These are phyloP conservation scores for Eurosta solidaginis DNA, from an alignment of 1,140 invertebrate species.

Conservation along the genomic window DNA sequence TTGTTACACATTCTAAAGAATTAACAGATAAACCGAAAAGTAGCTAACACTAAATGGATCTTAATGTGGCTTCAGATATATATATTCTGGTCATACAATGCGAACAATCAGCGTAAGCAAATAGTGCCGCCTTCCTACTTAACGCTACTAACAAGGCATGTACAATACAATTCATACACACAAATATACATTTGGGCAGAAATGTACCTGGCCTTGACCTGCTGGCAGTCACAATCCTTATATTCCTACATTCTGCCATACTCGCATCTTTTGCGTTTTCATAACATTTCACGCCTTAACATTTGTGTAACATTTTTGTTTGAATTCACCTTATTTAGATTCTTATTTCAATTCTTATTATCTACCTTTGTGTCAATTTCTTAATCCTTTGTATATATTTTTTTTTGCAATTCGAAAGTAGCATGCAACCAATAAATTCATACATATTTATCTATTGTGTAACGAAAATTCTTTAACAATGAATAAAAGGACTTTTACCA, in stretches of 20 bases:
- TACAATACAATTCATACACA: background rate
- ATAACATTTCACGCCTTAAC: constrained; percentile 31
- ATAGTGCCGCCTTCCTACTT: constrained; percentile 17
- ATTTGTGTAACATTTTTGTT: background rate
- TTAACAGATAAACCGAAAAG: background rate
- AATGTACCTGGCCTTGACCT: background rate
- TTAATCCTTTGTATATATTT: constrained; percentile 10
- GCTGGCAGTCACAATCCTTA: too few relatives aligned
- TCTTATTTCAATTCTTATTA: background rate
- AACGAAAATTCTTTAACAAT: background rate
- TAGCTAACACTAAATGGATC: background rate
- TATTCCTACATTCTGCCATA: too few relatives aligned
- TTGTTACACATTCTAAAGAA: constrained; percentile 21
- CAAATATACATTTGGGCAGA: background rate
- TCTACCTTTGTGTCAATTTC: background rate
- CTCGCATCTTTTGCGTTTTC: background rate
- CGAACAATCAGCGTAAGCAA: constrained; percentile 9
- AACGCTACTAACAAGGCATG: background rate
- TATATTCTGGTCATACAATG: background rate
- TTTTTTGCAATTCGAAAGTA: background rate
- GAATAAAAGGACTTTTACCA: background rate
- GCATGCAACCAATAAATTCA: constrained; percentile 20
- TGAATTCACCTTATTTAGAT: constrained; percentile 2
- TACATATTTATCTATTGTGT: background rate
- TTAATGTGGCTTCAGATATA: background rate